Evolutionary conservation across 1,140 invertebrate species (phyloP).

Genomic region (Catajapyx aquilonaris): DNA sequence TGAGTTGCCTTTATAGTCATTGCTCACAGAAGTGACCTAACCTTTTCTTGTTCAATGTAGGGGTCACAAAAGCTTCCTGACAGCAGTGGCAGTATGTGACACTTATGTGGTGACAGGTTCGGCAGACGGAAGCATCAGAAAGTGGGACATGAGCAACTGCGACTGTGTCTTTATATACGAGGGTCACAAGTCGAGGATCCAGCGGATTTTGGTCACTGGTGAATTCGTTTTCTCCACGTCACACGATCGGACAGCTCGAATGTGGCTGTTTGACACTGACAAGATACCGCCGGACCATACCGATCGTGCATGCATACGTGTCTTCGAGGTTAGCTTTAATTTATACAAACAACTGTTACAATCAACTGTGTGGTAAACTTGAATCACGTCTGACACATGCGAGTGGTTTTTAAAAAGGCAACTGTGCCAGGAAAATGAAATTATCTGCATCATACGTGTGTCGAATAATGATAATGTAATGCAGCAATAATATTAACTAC

Average conservation of each 20-base stretch:
- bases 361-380: too few species aligned
- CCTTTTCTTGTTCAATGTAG: slow-evolving; percentile 5
- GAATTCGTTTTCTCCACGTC: slow-evolving; percentile 30
- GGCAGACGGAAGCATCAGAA: slow-evolving; percentile 28
- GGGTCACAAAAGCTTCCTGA: slow-evolving; percentile 29
- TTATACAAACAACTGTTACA: too few species aligned
- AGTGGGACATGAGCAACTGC: slow-evolving; percentile 30
- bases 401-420: too few species aligned
- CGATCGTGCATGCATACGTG: slow-evolving; percentile 1
- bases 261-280: slow-evolving; percentile 26
- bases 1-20: too few species aligned
- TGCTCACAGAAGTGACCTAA: background rate
- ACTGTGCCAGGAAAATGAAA: too few species aligned
- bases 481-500: too few species aligned
- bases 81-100: slow-evolving; percentile 25
- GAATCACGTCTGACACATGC: too few species aligned
- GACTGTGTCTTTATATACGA: slow-evolving; percentile 20
- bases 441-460: too few species aligned
- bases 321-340: too few species aligned
- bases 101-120: slow-evolving; percentile 28
- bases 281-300: slow-evolving; percentile 3
- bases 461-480: too few species aligned
- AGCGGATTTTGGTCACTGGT: slow-evolving; percentile 27
- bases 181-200: slow-evolving; percentile 24
- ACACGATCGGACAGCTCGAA: slow-evolving; percentile 27